Conservation (phyloP, 2,113 vertebrate species). For the Fulica atra region DNA sequence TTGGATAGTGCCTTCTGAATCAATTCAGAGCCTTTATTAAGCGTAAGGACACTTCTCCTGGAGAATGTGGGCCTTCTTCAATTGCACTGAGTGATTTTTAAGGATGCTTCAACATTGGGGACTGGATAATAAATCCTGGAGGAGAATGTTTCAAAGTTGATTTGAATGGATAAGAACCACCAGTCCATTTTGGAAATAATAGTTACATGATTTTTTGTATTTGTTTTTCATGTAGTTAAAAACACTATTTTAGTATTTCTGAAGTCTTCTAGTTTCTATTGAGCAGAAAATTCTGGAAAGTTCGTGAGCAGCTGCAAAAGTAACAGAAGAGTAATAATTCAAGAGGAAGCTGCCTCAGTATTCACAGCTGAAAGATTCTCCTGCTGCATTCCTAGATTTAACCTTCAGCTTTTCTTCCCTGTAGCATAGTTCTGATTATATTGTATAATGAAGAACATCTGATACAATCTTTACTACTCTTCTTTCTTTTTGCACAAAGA, state of each 20-base stretch:
- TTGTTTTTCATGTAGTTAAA: slow-evolving; percentile 37
- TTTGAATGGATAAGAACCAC: slow-evolving; percentile 43
- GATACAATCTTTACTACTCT: slow-evolving; percentile 6
- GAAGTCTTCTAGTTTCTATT: slow-evolving; percentile 43
- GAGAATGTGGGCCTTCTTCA: not conserved
- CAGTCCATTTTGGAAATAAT: slow-evolving; percentile 21
- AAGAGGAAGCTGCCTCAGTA: slow-evolving; percentile 20
- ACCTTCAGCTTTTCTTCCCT: slow-evolving; percentile 36
- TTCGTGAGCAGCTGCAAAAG: slow-evolving; percentile 9
- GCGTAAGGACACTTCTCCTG: not conserved
- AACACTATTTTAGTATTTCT: slow-evolving; percentile 33
- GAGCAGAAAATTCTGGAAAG: slow-evolving; percentile 42
- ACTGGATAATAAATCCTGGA: not conserved
- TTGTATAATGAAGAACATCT: slow-evolving; percentile 47
- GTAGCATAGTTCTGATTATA: slow-evolving; percentile 28
- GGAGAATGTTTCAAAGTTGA: not conserved
- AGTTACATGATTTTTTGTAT: slow-evolving; percentile 11
- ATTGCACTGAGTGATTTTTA: not conserved
- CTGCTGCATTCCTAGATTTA: slow-evolving; percentile 39
- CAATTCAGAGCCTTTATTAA: not conserved
- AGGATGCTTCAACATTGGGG: not conserved
- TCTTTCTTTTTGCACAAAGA: not conserved
- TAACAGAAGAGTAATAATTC: slow-evolving; percentile 39
- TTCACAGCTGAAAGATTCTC: slow-evolving; percentile 53
- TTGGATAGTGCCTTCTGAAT: not conserved